A percentile compares a stretch with the other conserved stretches of the same genome.
Evolutionary conservation across 2,888 invertebrate genomes (phyloP).

Genomic region (Epirrita christyi): DNA sequence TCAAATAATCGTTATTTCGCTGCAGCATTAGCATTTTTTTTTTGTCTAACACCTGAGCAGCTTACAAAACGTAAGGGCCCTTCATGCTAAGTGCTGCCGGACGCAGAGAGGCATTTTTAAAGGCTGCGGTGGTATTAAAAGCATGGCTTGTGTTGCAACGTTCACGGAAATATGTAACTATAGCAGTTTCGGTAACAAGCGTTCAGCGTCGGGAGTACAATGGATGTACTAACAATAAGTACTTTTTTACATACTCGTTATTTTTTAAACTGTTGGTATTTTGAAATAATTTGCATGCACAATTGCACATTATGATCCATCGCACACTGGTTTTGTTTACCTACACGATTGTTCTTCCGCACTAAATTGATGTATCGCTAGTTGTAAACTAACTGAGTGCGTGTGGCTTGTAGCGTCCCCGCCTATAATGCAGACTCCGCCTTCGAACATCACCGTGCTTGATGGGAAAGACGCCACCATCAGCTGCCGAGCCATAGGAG

Average conservation of each 20-base stretch:
- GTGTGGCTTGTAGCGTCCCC: slow-evolving; percentile 91
- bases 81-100: slow-evolving; percentile 27
- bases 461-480: slow-evolving; percentile 97
- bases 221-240: background rate
- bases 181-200: background rate
- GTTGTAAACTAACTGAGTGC: slow-evolving; percentile 64
- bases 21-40: slow-evolving; percentile 22
- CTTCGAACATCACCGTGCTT: slow-evolving; percentile 94
- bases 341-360: slow-evolving; percentile 29
- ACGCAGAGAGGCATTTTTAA: slow-evolving; percentile 30
- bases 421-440: slow-evolving; percentile 93
- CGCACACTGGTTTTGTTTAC: slow-evolving; percentile 7
- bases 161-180: background rate
- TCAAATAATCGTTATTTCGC: slow-evolving; percentile 15
- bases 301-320: background rate
- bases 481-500: slow-evolving; percentile 94
- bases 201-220: background rate
- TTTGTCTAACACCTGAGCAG: slow-evolving; percentile 29
- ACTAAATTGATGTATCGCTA: slow-evolving; percentile 27
- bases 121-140: slow-evolving; percentile 30
- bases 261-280: background rate
- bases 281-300: slow-evolving; percentile 8
- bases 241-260: background rate
- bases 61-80: slow-evolving; percentile 34
- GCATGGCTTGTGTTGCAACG: slow-evolving; percentile 22